A percentile compares a stretch with the other conserved stretches of the same genome.
phyloP scores from a whole-genome alignment of 2,113 vertebrate genomes.

The Brachirus orientalis region DNA sequence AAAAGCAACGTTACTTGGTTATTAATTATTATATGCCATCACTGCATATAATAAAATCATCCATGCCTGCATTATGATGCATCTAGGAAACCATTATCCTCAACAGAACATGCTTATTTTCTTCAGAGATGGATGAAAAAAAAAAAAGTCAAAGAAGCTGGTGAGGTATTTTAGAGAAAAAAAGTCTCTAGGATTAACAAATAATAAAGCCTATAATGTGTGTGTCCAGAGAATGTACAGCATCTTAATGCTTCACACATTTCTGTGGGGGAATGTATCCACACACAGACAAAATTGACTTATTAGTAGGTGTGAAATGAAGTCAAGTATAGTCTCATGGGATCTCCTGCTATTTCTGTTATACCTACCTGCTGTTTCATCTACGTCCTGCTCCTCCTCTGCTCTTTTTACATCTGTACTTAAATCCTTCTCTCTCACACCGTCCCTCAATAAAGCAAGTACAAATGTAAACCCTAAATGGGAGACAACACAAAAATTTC shows the following conservation, averaged over 20 bases:
- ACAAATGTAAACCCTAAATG: not conserved
- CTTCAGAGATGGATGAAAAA: not conserved
- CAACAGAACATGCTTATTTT: too few species aligned
- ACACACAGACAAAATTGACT: slow-evolving; percentile 11
- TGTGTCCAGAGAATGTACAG: not conserved
- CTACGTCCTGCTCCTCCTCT: not conserved
- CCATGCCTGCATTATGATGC: too few species aligned
- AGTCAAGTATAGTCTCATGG: slow-evolving; percentile 14
- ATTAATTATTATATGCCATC: too few species aligned
- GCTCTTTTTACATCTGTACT: not conserved
- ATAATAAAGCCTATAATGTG: not conserved
- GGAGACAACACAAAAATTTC: not conserved
- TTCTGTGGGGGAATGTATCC: not conserved
- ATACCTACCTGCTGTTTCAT: slow-evolving; percentile 1
- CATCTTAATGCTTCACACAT: slow-evolving; percentile 6
- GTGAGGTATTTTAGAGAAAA: not conserved
- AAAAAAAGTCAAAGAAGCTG: not conserved
- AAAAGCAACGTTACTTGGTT: too few species aligned
- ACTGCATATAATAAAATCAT: too few species aligned
- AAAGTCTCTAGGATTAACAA: too few species aligned
- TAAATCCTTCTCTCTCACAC: not conserved
- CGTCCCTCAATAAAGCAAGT: not conserved
- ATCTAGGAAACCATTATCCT: too few species aligned
- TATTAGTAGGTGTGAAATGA: slow-evolving; percentile 43
- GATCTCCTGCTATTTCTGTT: slow-evolving; percentile 3